Conservation (phyloP, 2,113 vertebrate species). For the Tragelaphus scriptus region DNA sequence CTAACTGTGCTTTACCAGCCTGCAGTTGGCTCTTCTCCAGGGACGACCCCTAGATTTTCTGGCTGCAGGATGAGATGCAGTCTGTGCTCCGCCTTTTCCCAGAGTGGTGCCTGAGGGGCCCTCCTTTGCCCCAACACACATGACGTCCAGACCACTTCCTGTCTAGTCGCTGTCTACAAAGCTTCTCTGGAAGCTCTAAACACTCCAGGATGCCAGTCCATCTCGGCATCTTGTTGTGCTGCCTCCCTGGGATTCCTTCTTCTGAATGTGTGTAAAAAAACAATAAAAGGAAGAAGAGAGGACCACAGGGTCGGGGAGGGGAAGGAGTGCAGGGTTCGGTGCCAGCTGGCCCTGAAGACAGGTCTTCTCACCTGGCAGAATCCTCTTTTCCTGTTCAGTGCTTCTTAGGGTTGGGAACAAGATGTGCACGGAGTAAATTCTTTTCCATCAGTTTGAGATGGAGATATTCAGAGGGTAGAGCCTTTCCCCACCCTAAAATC, state of each 20-base stretch:
- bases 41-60: neutral
- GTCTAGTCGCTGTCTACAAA: neutral
- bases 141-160: neutral
- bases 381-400: neutral
- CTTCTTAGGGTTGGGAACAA: neutral
- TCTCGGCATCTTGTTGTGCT: neutral
- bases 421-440: neutral
- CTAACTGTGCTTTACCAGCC: neutral
- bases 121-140: neutral
- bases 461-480: neutral
- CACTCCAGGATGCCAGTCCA: neutral
- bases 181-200: neutral
- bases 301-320: rapidly evolving
- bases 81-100: neutral
- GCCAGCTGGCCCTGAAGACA: neutral
- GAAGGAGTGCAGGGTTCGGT: neutral
- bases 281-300: neutral
- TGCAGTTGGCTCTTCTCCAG: neutral
- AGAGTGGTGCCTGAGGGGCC: neutral
- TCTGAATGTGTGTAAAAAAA: neutral
- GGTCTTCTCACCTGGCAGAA: neutral
- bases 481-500: neutral
- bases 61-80: neutral
- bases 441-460: neutral
- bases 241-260: neutral